Percentiles rank a stretch among this genome's conserved stretches.
Evolutionary conservation across 1,140 invertebrate species (phyloP).

Genomic region (Proctacanthus coquilletti): DNA sequence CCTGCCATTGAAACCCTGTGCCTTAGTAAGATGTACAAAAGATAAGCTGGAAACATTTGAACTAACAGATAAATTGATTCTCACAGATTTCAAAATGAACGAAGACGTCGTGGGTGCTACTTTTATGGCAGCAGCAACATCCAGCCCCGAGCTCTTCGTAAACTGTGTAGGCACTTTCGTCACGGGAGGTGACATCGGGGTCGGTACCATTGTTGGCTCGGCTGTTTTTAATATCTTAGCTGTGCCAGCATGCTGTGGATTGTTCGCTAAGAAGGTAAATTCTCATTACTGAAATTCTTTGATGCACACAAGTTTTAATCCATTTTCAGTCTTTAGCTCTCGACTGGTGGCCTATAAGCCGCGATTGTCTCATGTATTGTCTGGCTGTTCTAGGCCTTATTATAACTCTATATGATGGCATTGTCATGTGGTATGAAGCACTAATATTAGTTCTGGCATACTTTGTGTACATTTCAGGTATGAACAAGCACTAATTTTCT

Average conservation of each 20-base stretch:
- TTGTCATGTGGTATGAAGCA: conserved; percentile 66
- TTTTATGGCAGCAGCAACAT: conserved; percentile 85
- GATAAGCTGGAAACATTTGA: too few species aligned
- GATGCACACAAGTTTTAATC: background rate
- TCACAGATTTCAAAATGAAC: conserved; percentile 51
- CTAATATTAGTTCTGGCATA: conserved; percentile 53
- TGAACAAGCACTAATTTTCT: too few species aligned
- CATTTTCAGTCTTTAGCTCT: conserved; percentile 49
- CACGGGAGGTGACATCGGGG: conserved; percentile 67
- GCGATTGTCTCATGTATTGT: conserved; percentile 73
- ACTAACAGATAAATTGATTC: background rate
- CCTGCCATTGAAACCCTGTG: conserved; percentile 72
- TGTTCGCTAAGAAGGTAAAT: conserved; percentile 32
- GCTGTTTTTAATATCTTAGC: conserved; percentile 87
- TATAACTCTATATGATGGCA: conserved; percentile 57
- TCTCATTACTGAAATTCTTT: background rate
- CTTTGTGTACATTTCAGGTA: conserved; percentile 48
- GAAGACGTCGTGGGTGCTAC: conserved; percentile 76
- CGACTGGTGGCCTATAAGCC: conserved; percentile 79
- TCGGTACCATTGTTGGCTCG: conserved; percentile 80
- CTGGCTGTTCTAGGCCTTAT: conserved; percentile 65
- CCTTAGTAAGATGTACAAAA: conserved; percentile 50
- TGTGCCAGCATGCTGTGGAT: conserved; percentile 79
- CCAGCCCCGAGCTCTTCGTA: conserved; percentile 87
- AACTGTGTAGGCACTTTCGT: conserved; percentile 78